Evolutionary conservation across 2,113 vertebrate genomes (phyloP), one percentile per base, ranked within the genome.

Genomic region (Leptodactylus fuscus): DNA sequence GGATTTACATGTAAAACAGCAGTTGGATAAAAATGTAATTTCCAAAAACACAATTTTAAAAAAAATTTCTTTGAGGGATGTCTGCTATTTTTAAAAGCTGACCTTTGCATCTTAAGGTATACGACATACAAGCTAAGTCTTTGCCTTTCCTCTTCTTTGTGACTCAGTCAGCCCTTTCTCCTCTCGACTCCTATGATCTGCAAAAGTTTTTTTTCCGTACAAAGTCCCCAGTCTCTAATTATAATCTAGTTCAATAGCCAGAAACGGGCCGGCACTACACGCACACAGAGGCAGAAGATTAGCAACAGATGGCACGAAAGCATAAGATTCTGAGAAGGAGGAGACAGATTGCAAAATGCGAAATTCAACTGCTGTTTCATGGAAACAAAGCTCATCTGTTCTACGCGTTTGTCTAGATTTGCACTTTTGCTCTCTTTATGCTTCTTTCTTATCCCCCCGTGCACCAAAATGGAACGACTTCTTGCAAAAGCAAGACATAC

Each of bases 331-430:
- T 38, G 58, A 22, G 22, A 84, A 74, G 83, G 44, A 67, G 44
- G 55, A 78, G 74, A 77, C 83, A 85, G 53, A 77, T 76, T 85
- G 83, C 58, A 65, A 34, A 65, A 85, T 67, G 55, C 36, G 60
- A 85, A 85, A 78, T 29, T 41, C 60, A 24, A 41, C 51, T 65
- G 70, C 81, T 29, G 53, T 8, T 67, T 67, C 69, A 83, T 60
- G 41, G 58, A 76, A 84, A 82, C 44, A 81, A 71, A 67, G 12
- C 60, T 85, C 74, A 78, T 85, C 83, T 85, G 74, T 34, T 85
- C 55, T 15, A 36, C 36, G 36, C n/a, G 53, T 53, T 67, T 24
- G 27, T 51, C 58, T 49, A 15, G 53, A 78, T 51, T 24, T 83
- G 36, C 49, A 62, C 34, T 65, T 44, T 62, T 65, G 70, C 71